phyloP scores from a whole-genome alignment of 2,888 invertebrate genomes.

The Syrphus vitripennis region DNA sequence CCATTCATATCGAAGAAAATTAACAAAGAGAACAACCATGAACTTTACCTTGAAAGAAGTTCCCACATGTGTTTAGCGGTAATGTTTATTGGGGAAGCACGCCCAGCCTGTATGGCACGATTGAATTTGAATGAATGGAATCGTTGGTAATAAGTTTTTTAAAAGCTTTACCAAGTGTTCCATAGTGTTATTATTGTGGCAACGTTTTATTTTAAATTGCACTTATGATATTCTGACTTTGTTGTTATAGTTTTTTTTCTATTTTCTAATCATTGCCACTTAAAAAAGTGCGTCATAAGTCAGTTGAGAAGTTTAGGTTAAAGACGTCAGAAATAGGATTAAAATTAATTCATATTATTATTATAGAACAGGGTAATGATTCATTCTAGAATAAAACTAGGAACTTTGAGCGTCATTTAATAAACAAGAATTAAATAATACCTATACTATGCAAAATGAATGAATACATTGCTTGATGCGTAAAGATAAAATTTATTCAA shows the following conservation, averaged over 20 bases:
- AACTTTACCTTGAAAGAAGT: constrained; percentile 64
- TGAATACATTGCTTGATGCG: no score
- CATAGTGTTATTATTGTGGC: no score
- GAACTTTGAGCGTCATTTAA: neutral
- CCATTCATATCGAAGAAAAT: neutral
- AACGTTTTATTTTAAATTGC: neutral
- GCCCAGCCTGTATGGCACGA: neutral
- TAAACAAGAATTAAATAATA: neutral
- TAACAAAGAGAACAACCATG: constrained; percentile 35
- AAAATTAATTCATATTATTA: neutral
- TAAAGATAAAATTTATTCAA: neutral
- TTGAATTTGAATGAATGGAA: neutral
- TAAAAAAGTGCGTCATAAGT: neutral
- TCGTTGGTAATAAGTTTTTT: neutral
- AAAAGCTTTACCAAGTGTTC: no score
- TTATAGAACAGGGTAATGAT: constrained; percentile 1
- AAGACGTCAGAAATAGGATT: neutral
- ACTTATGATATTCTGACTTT: neutral
- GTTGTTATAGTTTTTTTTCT: neutral
- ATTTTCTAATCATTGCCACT: neutral
- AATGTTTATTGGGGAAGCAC: neutral
- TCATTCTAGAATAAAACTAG: neutral
- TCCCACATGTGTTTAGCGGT: constrained; percentile 17
- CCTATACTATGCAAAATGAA: no score
- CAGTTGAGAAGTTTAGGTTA: neutral